Percentiles rank a stretch among this genome's conserved stretches.
These are phyloP conservation scores for Cecropterus lyciades DNA, from an alignment of 1,140 invertebrate genomes.

Conservation along the genomic window DNA sequence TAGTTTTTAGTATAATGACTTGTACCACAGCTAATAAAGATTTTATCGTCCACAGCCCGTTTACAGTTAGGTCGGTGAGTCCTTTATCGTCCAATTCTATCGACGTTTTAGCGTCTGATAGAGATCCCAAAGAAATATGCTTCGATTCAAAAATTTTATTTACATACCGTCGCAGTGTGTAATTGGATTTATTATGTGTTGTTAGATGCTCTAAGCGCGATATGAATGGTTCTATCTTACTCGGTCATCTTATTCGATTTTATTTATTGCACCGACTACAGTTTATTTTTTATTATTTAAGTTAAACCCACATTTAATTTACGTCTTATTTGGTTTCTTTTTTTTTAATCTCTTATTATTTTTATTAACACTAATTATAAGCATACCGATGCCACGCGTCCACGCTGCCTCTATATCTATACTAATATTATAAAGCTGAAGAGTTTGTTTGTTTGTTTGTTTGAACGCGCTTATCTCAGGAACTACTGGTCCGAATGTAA, in stretches of 20 bases:
- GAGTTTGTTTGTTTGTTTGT: no score
- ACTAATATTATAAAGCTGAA: no score
- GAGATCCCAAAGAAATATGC: constrained; percentile 42
- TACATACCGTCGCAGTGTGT: constrained; percentile 51
- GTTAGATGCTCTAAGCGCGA: constrained; percentile 39
- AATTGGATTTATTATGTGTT: constrained; percentile 54
- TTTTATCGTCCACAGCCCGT: constrained; percentile 47
- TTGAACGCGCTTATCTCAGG: no score
- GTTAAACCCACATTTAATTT: neutral
- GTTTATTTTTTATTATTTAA: neutral
- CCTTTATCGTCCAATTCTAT: constrained; percentile 56
- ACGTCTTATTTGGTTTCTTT: neutral
- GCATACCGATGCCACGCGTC: no score
- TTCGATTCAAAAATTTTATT: constrained; percentile 52
- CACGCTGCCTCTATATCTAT: no score
- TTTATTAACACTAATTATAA: no score
- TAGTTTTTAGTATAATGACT: constrained; percentile 22
- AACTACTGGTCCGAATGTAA: no score
- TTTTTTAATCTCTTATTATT: no score
- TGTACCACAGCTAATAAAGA: constrained; percentile 48
- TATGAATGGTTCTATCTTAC: constrained; percentile 41
- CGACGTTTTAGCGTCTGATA: constrained; percentile 48
- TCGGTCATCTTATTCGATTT: constrained; percentile 11
- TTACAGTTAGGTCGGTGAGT: constrained; percentile 54
- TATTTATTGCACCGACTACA: neutral